Percentiles rank a stretch among this genome's conserved stretches.
These are phyloP conservation scores for Macrobrachium rosenbergii DNA, from an alignment of 1,140 invertebrate species.

Conservation along the genomic window DNA sequence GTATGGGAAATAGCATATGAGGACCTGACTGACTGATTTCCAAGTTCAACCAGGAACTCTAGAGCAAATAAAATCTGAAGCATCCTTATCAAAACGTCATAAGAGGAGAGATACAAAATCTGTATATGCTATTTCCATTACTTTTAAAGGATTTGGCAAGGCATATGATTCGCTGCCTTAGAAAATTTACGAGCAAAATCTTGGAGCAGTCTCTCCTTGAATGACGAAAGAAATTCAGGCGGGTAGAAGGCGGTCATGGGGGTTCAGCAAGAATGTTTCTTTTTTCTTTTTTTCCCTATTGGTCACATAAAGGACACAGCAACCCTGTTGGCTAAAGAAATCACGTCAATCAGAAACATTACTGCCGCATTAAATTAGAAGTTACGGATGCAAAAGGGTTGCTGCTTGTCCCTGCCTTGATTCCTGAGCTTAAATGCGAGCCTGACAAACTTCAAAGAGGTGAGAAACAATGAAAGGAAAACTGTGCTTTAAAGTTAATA, in stretches of 20 bases:
- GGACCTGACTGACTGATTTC: too few species aligned
- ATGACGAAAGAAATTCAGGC: constrained; percentile 13
- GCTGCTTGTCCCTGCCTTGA: constrained; percentile 57
- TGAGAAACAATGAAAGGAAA: too few species aligned
- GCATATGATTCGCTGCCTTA: too few species aligned
- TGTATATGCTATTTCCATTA: too few species aligned
- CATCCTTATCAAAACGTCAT: too few species aligned
- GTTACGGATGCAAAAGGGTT: constrained; percentile 28
- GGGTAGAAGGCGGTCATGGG: constrained; percentile 17
- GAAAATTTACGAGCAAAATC: background rate
- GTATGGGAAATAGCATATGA: too few species aligned
- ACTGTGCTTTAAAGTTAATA: too few species aligned
- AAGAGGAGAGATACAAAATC: too few species aligned
- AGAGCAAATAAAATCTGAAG: too few species aligned
- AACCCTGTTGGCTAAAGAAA: background rate
- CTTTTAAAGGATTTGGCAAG: too few species aligned
- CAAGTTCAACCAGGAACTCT: too few species aligned
- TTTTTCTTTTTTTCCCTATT: constrained; percentile 14
- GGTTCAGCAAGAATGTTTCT: background rate
- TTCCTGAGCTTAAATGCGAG: constrained; percentile 59
- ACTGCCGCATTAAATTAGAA: constrained; percentile 1
- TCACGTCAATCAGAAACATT: constrained; percentile 18
- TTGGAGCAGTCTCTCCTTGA: constrained; percentile 7
- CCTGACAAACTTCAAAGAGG: constrained; percentile 30
- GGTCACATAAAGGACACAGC: constrained; percentile 23